A percentile compares a stretch with the other conserved stretches of the same genome.
These are phyloP conservation scores for Poeciliopsis paucimaculata DNA, from an alignment of 2,797 vertebrate genomes.

Conservation along the genomic window DNA sequence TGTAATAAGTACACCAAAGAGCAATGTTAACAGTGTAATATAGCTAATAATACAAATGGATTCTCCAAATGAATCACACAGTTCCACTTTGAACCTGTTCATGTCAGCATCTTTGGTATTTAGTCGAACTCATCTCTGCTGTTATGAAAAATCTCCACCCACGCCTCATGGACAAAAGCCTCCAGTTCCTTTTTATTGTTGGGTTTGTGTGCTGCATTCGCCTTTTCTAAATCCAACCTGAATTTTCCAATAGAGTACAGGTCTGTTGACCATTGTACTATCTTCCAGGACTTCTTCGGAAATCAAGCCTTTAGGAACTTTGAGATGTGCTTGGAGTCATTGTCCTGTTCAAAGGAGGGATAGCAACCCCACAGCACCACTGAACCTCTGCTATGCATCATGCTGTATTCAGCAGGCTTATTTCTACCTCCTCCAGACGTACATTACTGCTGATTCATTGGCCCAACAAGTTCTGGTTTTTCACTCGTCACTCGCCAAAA, in stretches of 20 bases:
- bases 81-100: background rate
- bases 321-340: background rate
- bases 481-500: background rate
- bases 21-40: background rate
- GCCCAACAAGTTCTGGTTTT: background rate
- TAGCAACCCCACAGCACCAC: background rate
- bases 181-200: background rate
- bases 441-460: background rate
- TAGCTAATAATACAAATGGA: background rate
- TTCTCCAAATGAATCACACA: background rate
- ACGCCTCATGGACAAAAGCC: background rate
- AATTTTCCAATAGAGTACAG: background rate
- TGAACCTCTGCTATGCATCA: background rate
- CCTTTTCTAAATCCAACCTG: background rate
- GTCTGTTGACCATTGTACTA: background rate
- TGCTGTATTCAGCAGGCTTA: background rate
- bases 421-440: background rate
- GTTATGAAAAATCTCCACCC: background rate
- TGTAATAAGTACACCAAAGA: background rate
- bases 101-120: background rate
- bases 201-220: background rate
- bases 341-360: background rate
- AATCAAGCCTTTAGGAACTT: background rate
- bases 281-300: background rate
- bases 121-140: background rate